phyloP scores from a whole-genome alignment of 1,140 invertebrate genomes.

The Formica exsecta region DNA sequence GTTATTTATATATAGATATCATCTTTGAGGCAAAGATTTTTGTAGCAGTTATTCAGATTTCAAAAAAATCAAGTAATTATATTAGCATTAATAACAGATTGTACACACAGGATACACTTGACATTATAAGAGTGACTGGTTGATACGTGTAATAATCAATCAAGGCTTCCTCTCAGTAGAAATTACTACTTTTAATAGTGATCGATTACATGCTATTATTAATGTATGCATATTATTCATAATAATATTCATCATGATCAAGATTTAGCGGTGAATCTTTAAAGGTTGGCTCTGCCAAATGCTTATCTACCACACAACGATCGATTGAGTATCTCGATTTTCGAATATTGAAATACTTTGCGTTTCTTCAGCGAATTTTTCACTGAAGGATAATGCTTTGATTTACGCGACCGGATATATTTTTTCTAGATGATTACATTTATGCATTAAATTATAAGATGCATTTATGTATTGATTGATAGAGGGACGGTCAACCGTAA shows the following conservation, averaged over 20 bases:
- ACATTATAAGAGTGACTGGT: constrained; percentile 25
- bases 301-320: constrained; percentile 34
- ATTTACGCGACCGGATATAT: too few relatives aligned
- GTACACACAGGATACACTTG: not conserved
- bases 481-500: too few relatives aligned
- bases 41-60: not conserved
- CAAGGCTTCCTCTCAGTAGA: constrained; percentile 7
- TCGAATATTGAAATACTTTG: constrained; percentile 13
- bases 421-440: too few relatives aligned
- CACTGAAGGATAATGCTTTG: not conserved
- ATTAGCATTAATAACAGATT: constrained; percentile 20
- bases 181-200: constrained; percentile 26
- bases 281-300: not conserved
- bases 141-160: constrained; percentile 34
- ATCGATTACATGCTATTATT: constrained; percentile 30
- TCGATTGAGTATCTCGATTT: not conserved
- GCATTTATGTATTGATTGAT: too few relatives aligned
- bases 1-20: constrained; percentile 1
- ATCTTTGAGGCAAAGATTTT: not conserved
- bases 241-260: constrained; percentile 37
- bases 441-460: too few relatives aligned
- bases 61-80: not conserved
- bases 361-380: constrained; percentile 10
- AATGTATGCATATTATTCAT: constrained; percentile 8
- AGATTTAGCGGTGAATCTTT: not conserved